Percentiles rank a stretch among this genome's conserved stretches.
Conservation (phyloP, 2,888 invertebrate species). For the Yponomeuta plumbellus region DNA sequence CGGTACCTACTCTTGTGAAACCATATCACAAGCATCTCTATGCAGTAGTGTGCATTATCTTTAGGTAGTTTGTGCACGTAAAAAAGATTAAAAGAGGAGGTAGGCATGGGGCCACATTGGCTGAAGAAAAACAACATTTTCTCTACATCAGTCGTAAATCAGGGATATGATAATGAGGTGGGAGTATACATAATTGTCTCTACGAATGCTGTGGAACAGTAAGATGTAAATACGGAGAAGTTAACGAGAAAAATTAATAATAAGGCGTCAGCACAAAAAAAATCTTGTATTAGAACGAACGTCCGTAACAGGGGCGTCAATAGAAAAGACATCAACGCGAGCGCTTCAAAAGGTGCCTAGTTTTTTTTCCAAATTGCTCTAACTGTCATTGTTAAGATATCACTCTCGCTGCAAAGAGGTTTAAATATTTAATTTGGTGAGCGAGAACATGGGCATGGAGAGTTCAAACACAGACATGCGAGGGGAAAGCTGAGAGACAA, state of each 20-base stretch:
- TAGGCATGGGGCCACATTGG: background rate
- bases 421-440: constrained; percentile 11
- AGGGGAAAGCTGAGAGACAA: constrained; percentile 12
- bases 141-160: background rate
- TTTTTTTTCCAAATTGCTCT: background rate
- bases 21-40: background rate
- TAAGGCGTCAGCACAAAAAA: no score
- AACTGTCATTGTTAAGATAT: constrained; percentile 1
- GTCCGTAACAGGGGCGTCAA: background rate
- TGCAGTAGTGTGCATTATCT: background rate
- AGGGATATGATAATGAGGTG: background rate
- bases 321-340: constrained; percentile 16
- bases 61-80: background rate
- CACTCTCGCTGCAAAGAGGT: constrained; percentile 2
- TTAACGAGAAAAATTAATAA: no score
- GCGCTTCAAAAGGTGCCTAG: background rate
- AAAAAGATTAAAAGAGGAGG: background rate
- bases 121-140: background rate
- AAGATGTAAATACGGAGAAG: no score
- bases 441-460: constrained; percentile 6
- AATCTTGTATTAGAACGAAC: no score
- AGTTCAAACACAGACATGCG: constrained; percentile 5
- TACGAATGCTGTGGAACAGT: no score
- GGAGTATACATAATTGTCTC: no score
- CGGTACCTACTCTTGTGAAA: background rate